Conservation (phyloP, 2,797 vertebrate genomes). For the Micromesistius poutassou region DNA sequence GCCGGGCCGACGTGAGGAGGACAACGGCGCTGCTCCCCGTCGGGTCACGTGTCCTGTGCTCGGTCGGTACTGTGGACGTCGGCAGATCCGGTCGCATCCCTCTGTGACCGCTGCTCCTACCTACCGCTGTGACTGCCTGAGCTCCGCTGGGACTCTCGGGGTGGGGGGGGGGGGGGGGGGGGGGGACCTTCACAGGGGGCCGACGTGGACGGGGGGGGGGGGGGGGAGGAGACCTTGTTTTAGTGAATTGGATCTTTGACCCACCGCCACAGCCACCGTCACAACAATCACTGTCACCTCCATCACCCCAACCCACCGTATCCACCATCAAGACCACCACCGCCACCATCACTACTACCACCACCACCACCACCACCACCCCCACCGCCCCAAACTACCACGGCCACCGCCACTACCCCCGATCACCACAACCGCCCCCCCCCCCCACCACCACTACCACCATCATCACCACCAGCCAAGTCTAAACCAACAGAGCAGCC, state of each 20-base stretch:
- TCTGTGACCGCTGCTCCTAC: slow-evolving; percentile 20
- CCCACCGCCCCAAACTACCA: slow-evolving; percentile 39
- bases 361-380: background rate
- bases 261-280: slow-evolving; percentile 41
- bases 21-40: background rate
- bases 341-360: background rate
- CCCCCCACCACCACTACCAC: background rate
- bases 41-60: slow-evolving; percentile 9
- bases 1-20: no score
- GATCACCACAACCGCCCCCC: background rate
- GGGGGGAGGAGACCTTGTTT: slow-evolving; percentile 36
- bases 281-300: background rate
- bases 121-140: slow-evolving; percentile 41
- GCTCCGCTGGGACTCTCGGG: slow-evolving; percentile 48
- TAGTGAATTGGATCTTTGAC: slow-evolving; percentile 30
- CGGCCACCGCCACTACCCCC: slow-evolving; percentile 40
- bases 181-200: slow-evolving; percentile 25
- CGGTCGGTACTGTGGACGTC: slow-evolving; percentile 20
- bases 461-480: background rate
- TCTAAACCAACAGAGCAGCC: slow-evolving; percentile 68
- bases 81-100: slow-evolving; percentile 33
- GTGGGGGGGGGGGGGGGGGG: slow-evolving; percentile 32
- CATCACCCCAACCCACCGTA: no score
- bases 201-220: slow-evolving; percentile 23
- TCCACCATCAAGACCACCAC: no score